Percentiles rank a stretch among this genome's conserved stretches.
phyloP scores from a whole-genome alignment of 2,888 invertebrate genomes.

The Cosmia trapezina region DNA sequence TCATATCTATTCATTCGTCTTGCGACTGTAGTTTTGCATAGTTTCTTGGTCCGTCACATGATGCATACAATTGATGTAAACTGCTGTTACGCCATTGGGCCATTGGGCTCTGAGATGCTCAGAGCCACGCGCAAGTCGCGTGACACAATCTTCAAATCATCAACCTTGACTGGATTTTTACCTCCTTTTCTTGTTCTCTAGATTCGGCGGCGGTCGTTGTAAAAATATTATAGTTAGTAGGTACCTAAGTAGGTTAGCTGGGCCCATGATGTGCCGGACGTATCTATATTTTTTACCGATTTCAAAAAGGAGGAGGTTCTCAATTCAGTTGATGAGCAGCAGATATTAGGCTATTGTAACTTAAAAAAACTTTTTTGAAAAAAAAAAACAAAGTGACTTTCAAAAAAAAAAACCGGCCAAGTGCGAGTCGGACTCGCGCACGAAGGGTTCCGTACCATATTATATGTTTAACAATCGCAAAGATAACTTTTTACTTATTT shows the following conservation, averaged over 20 bases:
- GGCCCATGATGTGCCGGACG: not conserved
- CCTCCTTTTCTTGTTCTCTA: slow-evolving; percentile 4
- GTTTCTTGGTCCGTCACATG: slow-evolving; percentile 22
- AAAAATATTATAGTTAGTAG: not conserved
- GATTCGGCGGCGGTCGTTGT: not conserved
- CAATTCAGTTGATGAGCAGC: too few relatives aligned
- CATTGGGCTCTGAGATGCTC: not conserved
- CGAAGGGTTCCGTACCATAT: too few relatives aligned
- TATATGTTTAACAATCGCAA: too few relatives aligned
- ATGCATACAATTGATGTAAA: slow-evolving; percentile 36
- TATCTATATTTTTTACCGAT: not conserved
- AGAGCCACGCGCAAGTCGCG: slow-evolving; percentile 11
- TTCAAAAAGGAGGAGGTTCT: too few relatives aligned
- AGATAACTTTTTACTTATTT: too few relatives aligned
- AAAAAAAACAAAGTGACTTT: too few relatives aligned
- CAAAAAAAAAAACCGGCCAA: too few relatives aligned
- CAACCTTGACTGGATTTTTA: slow-evolving; percentile 9
- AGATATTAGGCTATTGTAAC: too few relatives aligned
- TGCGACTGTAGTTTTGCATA: slow-evolving; percentile 18
- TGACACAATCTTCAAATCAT: slow-evolving; percentile 21
- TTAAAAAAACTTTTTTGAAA: too few relatives aligned
- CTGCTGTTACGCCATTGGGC: slow-evolving; percentile 17
- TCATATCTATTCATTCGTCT: slow-evolving; percentile 7
- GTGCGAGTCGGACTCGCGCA: too few relatives aligned
- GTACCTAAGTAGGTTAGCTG: not conserved